These are phyloP conservation scores for Bombus superbus DNA, from an alignment of 1,140 invertebrate species.

Conservation along the genomic window DNA sequence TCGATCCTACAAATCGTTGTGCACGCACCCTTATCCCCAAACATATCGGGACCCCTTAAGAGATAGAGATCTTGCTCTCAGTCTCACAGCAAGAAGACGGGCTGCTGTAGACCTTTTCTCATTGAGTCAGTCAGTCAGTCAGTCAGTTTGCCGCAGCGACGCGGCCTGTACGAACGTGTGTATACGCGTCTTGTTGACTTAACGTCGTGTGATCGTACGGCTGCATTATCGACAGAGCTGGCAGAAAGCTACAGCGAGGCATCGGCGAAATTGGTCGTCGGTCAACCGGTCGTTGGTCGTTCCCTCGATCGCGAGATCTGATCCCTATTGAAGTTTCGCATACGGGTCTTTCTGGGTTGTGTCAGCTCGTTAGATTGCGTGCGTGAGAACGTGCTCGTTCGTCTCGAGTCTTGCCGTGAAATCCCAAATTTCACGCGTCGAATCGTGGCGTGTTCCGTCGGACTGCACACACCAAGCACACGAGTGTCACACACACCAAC, in stretches of 20 bases:
- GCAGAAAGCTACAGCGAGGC: neutral
- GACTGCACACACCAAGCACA: neutral
- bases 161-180: constrained; percentile 71
- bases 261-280: constrained; percentile 45
- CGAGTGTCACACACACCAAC: neutral
- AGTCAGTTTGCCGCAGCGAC: constrained; percentile 78
- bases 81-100: constrained; percentile 65
- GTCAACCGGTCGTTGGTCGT: constrained; percentile 19
- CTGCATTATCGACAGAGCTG: constrained; percentile 47
- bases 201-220: too few species aligned
- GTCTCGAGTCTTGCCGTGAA: constrained; percentile 55
- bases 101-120: constrained; percentile 72
- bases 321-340: constrained; percentile 27
- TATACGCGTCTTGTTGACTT: constrained; percentile 20
- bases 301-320: constrained; percentile 26
- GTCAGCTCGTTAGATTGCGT: constrained; percentile 46
- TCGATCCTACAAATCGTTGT: constrained; percentile 57
- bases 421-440: constrained; percentile 59
- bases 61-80: constrained; percentile 71
- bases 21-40: constrained; percentile 71
- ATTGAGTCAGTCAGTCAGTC: constrained; percentile 82
- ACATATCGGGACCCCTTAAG: constrained; percentile 63
- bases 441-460: constrained; percentile 41
- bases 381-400: constrained; percentile 49
- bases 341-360: constrained; percentile 17